Base-by-base conservation (phyloP, 2,888 invertebrate genomes). In the Odontomyia ornata region DNA sequence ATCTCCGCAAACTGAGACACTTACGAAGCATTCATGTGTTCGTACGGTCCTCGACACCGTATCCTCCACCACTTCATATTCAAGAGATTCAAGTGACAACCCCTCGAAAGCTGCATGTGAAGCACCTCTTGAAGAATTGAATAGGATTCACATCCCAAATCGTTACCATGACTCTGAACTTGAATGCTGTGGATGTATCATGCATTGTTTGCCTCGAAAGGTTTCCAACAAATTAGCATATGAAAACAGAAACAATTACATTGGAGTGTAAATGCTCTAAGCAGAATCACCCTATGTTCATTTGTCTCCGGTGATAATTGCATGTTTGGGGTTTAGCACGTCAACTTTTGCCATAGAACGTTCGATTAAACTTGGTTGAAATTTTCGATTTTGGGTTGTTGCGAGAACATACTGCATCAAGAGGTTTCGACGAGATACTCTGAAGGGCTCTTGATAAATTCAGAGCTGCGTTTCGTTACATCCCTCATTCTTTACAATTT, bases 241-340 rank as follows among this genome's bases (percentile, higher is more conserved):
- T 79, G 79, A 79, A 79, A 79, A 79, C 77, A 77, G 79, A 79
- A 79, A 78, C 78, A 79, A 78, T 79, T 78, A 77, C 77, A 36
- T 28, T 76, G 56, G 62, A 76, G 60, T 73, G 73, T 27, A 36
- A 60, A 73, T 60, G 73, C 27, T 36, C 15, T 30, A 36, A 36
- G 23, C 36, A 72, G 72, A 57, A 57, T 15, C 60, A 13, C 57
- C 23, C 36, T 43, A 57, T 23, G 28, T 75, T 56, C 56, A 30
- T 64, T 52, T 25, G 30, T 52, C 30, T 67, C 77, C 75, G 15
- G 52, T 15, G 52, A 52, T 9, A 52, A 13, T 15, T 52, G 7
- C 15, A 9, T 36, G 36, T 27, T 27, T 25, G 23, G 11, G 7
- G 36, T 27, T 27, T 25, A 46, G 11, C 11, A 46, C 1, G 1